Base-by-base conservation (phyloP, 2,888 invertebrate species). In the Parapristionchus giblindavisi region DNA sequence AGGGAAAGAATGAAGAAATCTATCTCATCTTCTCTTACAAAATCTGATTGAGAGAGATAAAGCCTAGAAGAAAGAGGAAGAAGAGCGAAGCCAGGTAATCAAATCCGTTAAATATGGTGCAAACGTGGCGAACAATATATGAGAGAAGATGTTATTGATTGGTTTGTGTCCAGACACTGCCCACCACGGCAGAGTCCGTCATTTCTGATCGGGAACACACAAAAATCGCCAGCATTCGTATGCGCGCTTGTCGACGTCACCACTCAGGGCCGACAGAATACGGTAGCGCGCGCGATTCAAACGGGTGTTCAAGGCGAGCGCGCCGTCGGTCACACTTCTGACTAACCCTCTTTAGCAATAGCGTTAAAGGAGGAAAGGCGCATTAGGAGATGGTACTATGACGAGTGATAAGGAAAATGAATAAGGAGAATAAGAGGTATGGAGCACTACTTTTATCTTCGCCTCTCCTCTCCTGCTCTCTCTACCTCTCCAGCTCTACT, bases 241-340 rank as follows among this genome's bases (percentile, higher is more conserved):
- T 29, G 27, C 70, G 38, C 56, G 43, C 56, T 71, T 34, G 38
- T 40, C 73, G 63, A 75, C 75, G 61, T 63, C 75, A 75, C 48
- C 75, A 61, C 66, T 73, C 56, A 61, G 63, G 75, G 75, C 29
- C 32, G 2, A 54, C 54, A 6, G 43, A 21, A 4, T 75, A 75
- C 75, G 75, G 75, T 75, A 75, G 65, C 34, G 75, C 75, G 75
- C 75, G 75, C 75, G 56, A 54, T 63, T 75, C 65, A 65, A 75
- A 73, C 43, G 63, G 21, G 63, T n/a, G n/a, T n/a, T 1, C 43
- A 27, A 43, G 1, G 3, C 27, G 63, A 8, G 63, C 63, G 63
- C 63, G 21, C 21, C 40, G 63, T 32, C 29, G 6, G 63, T 24
- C 63, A 43, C 63, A 65, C 63, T 65, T 43, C 63, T 40, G 40